Evolutionary conservation across 2,888 invertebrate species (phyloP), one percentile per base, ranked within the genome.

Genomic region (Orgyia antiqua): DNA sequence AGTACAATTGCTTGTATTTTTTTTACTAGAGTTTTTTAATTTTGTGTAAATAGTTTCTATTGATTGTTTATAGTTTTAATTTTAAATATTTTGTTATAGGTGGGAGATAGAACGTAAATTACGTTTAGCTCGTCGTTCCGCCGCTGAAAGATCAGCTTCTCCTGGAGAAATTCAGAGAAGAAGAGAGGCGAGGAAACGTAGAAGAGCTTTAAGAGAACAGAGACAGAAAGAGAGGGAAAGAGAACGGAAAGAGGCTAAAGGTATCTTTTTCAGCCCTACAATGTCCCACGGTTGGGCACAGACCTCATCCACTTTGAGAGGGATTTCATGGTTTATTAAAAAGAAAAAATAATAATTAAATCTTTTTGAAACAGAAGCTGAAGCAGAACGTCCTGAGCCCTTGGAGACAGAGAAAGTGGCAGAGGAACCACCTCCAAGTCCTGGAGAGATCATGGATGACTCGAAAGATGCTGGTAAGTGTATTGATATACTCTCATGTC

Each of bases 91-190:
- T n/a, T n/a, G n/a, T n/a, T n/a, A n/a, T 21, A 80, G 82, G 53
- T 98, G 97, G 91, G 98, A 98, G 73, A 98, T 98, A 35, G 97
- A 98, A 65, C 93, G 97, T 39, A 98, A 98, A 68, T 82, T 98
- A 1, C 90, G 95, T 12, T 87, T 95, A 43, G 96, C 95, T 0
- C 64, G 71, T 0, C 80, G 87, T 0, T 78, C 83, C 1, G 84
- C 86, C 0, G 73, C 74, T 0, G 82, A 82, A 18, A 57, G 80
- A 0, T 68, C 72, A 0, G 73, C 72, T 0, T 79, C 76, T 0
- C 80, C 77, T 1, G 74, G 57, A 0, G 74, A 76, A 31, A 24
- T 76, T 1, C 71, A 72, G 13, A 36, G 74, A 0, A 35, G 82
- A 0, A 36, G 74, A 0, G 79, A 74, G 0, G 73, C 74, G 0